Percentiles rank a stretch among this genome's conserved stretches.
Evolutionary conservation across 1,140 invertebrate genomes (phyloP).

Genomic region (Caenorhabditis remanei): DNA sequence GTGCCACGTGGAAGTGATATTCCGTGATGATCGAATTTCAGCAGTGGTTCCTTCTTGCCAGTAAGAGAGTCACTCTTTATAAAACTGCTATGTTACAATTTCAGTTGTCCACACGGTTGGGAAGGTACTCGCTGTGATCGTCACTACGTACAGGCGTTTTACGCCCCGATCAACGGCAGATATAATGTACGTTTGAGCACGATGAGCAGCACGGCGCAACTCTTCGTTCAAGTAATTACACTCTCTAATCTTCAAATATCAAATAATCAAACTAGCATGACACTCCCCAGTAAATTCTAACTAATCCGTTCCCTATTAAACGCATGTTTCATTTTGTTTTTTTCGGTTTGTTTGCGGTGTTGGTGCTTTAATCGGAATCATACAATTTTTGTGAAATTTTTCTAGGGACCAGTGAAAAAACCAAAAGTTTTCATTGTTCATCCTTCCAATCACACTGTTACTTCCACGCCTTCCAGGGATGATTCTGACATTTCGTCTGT

Average conservation of each 20-base stretch:
- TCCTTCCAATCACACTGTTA: constrained; percentile 2
- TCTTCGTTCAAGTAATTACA: constrained; percentile 47
- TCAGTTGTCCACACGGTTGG: constrained; percentile 40
- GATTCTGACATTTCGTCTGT: constrained; percentile 38
- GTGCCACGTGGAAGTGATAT: constrained; percentile 44
- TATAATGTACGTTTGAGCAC: constrained; percentile 55
- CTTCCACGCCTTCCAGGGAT: constrained; percentile 3
- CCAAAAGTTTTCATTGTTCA: constrained; percentile 41
- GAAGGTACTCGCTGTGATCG: constrained; percentile 50
- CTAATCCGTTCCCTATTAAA: too few species aligned
- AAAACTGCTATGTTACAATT: background rate
- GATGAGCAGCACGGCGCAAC: constrained; percentile 54
- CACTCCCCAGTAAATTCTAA: too few species aligned
- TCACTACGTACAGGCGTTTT: constrained; percentile 53
- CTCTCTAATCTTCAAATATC: constrained; percentile 13
- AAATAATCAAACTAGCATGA: background rate
- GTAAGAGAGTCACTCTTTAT: background rate
- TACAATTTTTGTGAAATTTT: background rate
- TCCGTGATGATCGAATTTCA: constrained; percentile 14
- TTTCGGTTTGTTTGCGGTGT: constrained; percentile 16
- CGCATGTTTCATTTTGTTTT: constrained; percentile 21
- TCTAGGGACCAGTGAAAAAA: constrained; percentile 46
- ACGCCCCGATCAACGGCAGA: constrained; percentile 29
- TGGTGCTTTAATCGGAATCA: constrained; percentile 17
- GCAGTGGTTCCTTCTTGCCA: constrained; percentile 46